Evolutionary conservation across 2,797 vertebrate species (phyloP), one percentile per base, ranked within the genome.

Genomic region (Hyperoplus lanceolatus): DNA sequence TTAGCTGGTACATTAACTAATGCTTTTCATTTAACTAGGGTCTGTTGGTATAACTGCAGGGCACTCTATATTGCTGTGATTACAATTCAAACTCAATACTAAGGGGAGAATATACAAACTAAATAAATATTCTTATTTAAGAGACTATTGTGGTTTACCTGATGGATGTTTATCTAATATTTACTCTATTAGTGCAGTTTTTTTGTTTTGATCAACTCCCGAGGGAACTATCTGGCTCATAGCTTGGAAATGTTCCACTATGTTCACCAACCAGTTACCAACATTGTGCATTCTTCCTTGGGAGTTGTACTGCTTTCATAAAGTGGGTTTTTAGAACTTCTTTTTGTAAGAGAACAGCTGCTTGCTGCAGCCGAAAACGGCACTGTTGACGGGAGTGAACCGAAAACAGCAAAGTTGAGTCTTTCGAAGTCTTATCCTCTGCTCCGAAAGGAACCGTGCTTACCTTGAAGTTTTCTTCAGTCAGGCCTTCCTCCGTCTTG

Each of bases 381-480:
- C 11, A 12, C 29, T 54, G 16, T 10, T 46, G 36, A 53, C 3
- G 38, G 46, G 6, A 6, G 14, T n/a, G 13, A 57, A 14, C 12
- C 13, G 14, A 42, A 82, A 66, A 6, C 1, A 29, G 29, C n/a
- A 63, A 58, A 36, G 46, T 21, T 63, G n/a, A 8, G 41, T 11
- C 38, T 73, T 63, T 18, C 29, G 29, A 43, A 8, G 18, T 13
- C 21, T 18, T 62, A 38, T 18, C 72, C 7, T 53, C 66, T 77
- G 14, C 45, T 53, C 15, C 72, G 46, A 12, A 29, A 21, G 7
- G 16, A 75, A 69, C 59, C 57, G 36, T 59, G 14, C 45, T 65
- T 90, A 98, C 98, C 97, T 99, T 99, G 83, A 99, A 99, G 93
- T 99, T 99, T 83, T 99, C 98, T 79, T 99, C 98, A 0, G 98